Percentiles rank a stretch among this genome's conserved stretches.
Conservation (phyloP, 1,140 invertebrate genomes). For the Drosophila subobscura region DNA sequence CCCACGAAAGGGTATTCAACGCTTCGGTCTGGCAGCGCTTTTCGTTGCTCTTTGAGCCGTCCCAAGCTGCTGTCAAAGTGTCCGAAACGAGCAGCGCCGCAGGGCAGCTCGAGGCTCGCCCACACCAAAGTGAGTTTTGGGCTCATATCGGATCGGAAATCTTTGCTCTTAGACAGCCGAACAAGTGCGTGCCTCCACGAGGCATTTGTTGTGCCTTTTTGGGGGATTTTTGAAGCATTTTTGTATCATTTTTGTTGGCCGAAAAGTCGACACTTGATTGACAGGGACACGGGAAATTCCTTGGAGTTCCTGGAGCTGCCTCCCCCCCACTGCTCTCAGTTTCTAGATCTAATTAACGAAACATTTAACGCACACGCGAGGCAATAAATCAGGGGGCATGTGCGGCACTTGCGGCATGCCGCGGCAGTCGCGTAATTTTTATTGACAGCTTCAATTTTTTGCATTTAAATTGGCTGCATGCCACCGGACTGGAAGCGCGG, state of each 20-base stretch:
- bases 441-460: conserved; percentile 80
- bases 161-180: conserved; percentile 1
- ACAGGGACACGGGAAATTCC: conserved; percentile 41
- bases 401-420: too few species aligned
- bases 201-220: conserved; percentile 27
- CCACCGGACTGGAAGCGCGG: conserved; percentile 45
- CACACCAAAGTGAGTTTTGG: conserved; percentile 63
- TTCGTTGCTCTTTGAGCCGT: not conserved
- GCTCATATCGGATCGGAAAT: conserved; percentile 5
- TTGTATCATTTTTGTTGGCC: conserved; percentile 43
- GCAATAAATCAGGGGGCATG: conserved; percentile 51
- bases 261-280: conserved; percentile 72
- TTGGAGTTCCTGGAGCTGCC: conserved; percentile 33
- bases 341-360: conserved; percentile 65
- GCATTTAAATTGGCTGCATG: conserved; percentile 80
- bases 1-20: too few species aligned
- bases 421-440: conserved; percentile 68
- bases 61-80: conserved; percentile 73
- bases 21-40: too few species aligned
- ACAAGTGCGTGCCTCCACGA: conserved; percentile 46
- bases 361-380: conserved; percentile 69
- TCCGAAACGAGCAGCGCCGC: conserved; percentile 17
- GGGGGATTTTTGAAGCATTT: too few species aligned
- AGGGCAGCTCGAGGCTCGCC: conserved; percentile 19
- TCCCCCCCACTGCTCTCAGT: conserved; percentile 16